A percentile compares a stretch with the other conserved stretches of the same genome.
Conservation (phyloP, 37 sponge, comb jelly and placozoan species). For the Beroe forskalii region DNA sequence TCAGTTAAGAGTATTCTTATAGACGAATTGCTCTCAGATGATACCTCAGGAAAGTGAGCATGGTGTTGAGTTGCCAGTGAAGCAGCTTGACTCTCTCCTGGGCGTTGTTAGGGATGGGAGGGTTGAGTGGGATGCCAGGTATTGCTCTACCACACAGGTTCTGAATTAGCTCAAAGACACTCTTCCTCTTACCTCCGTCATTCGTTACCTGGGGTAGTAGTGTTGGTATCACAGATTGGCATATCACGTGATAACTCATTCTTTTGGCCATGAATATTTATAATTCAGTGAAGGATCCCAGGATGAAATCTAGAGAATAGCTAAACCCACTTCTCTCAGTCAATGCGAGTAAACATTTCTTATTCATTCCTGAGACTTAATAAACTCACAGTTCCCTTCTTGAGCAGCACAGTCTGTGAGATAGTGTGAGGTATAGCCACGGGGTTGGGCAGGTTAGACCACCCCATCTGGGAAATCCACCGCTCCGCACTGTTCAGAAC, state of each 20-base stretch:
- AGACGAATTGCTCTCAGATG: too few species aligned
- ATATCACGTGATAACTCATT: too few species aligned
- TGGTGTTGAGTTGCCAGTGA: constrained; percentile 69
- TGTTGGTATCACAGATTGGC: too few species aligned
- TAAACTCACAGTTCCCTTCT: constrained; percentile 63
- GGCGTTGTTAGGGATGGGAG: constrained; percentile 74
- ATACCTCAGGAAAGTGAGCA: constrained; percentile 78
- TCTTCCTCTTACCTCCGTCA: constrained; percentile 36
- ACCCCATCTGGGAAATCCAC: constrained; percentile 64
- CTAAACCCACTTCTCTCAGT: too few species aligned
- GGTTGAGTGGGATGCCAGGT: constrained; percentile 77
- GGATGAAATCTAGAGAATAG: too few species aligned
- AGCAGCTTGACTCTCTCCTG: constrained; percentile 74
- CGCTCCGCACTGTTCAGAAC: constrained; percentile 53
- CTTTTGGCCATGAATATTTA: too few species aligned
- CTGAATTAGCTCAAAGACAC: constrained; percentile 72
- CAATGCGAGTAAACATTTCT: too few species aligned
- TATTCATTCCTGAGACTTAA: too few species aligned
- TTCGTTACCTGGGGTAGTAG: constrained; percentile 61
- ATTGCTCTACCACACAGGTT: constrained; percentile 80
- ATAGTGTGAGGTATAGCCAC: constrained; percentile 45
- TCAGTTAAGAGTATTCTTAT: too few species aligned
- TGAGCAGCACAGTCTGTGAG: constrained; percentile 41
- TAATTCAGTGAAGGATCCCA: too few species aligned
- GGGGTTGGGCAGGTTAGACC: constrained; percentile 49